A percentile compares a stretch with the other conserved stretches of the same genome.
Evolutionary conservation across 1,140 invertebrate species (phyloP).

Genomic region (Probaryconus sp.): DNA sequence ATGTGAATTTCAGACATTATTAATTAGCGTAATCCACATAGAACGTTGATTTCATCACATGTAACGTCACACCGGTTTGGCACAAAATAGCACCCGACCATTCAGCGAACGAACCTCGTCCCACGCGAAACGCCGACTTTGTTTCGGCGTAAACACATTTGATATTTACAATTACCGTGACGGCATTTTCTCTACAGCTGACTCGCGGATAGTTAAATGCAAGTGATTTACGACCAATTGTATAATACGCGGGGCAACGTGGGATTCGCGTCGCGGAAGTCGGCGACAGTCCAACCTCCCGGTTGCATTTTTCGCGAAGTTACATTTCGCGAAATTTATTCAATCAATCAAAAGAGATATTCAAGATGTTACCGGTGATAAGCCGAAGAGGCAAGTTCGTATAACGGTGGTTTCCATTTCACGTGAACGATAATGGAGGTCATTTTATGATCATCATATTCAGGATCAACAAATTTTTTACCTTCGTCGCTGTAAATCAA

Average conservation of each 20-base stretch:
- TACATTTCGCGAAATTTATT: background rate
- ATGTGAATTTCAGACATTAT: too few species aligned
- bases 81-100: constrained; percentile 32
- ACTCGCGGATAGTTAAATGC: constrained; percentile 10
- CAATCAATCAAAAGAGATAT: background rate
- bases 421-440: too few species aligned
- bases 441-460: too few species aligned
- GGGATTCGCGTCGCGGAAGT: background rate
- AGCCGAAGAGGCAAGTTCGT: too few species aligned
- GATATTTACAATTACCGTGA: constrained; percentile 26
- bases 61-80: constrained; percentile 13
- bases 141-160: constrained; percentile 19
- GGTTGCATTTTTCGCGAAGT: background rate
- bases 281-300: background rate
- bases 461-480: too few species aligned
- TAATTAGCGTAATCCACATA: constrained; percentile 48
- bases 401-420: too few species aligned
- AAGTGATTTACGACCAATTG: constrained; percentile 15
- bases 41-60: constrained; percentile 44
- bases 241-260: constrained; percentile 4
- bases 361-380: too few species aligned
- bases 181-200: background rate
- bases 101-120: constrained; percentile 30
- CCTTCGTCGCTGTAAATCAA: too few species aligned
- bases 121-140: constrained; percentile 33